A percentile compares a stretch with the other conserved stretches of the same genome.
phyloP scores from a whole-genome alignment of 2,113 vertebrate species.

The Callorhinus ursinus region DNA sequence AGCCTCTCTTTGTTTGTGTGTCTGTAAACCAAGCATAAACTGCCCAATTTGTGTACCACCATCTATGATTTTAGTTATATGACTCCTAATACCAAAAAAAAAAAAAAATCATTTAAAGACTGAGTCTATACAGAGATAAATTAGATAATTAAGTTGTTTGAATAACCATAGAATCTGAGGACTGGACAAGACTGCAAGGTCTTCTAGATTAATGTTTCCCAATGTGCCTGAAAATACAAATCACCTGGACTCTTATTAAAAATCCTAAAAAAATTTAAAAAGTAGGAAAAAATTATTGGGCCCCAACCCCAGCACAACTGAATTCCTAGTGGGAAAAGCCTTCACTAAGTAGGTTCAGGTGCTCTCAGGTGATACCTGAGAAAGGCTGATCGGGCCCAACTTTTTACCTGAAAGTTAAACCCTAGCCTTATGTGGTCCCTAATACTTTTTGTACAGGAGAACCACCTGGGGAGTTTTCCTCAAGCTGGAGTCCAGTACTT shows the following conservation, averaged over 20 bases:
- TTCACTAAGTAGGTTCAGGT: neutral
- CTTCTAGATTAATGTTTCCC: neutral
- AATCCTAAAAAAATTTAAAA: neutral
- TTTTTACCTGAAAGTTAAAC: neutral
- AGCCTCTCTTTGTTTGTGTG: neutral
- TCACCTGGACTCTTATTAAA: neutral
- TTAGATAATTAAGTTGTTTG: neutral
- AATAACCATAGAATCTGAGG: neutral
- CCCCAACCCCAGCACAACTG: neutral
- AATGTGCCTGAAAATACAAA: neutral
- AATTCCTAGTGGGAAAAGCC: neutral
- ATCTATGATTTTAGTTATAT: slow-evolving; percentile 21
- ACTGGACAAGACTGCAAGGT: neutral
- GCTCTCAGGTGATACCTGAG: neutral
- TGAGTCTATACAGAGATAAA: neutral
- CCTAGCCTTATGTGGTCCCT: neutral
- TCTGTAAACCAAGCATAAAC: slow-evolving; percentile 38
- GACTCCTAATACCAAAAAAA: neutral
- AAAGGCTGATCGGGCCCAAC: neutral
- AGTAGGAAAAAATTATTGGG: neutral
- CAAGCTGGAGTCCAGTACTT: neutral
- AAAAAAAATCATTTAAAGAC: neutral
- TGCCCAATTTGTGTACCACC: slow-evolving; percentile 2
- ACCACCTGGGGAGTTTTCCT: neutral
- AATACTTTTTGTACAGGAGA: neutral